Base-by-base conservation (phyloP, 2,797 vertebrate species). In the Leontopithecus rosalia region DNA sequence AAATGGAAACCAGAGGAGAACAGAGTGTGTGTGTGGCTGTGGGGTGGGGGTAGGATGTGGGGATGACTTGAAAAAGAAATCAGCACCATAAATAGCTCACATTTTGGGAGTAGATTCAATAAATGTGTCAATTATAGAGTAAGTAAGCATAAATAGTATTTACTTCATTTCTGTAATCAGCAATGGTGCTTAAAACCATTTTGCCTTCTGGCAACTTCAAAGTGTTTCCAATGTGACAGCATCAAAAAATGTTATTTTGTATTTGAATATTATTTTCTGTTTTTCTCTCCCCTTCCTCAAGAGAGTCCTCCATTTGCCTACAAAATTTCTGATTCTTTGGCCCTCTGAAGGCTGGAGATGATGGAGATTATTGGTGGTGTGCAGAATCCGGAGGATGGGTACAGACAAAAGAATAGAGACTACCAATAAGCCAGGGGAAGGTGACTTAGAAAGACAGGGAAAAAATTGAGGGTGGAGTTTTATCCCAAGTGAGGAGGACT, bases 151-250 rank as follows among this genome's bases (percentile, higher is more conserved):
- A 58, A 95, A 87, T 87, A 86, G 5, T 64, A 82, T 75, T 84
- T 85, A 61, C n/a, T 91, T 95, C 46, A 76, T 81, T 92, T 94
- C 46, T 88, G 3, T 43, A 90, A 64, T 64, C 58, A 64, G 58
- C 13, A 64, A 57, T 20, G 11, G 84, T 75, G 1, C 19, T 93
- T 82, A 50, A 93, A 77, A 86, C 93, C 50, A 73, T 89, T 77
- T 94, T 91, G n/a, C 36, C 17, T 85, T n/a, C 13, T 7, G 57
- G n/a, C 76, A 17, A n/a, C 30, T 80, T 92, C 57, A 30, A 88
- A 84, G 57, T 36, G 14, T 61, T 57, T 82, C 13, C 52, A 70
- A 67, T 81, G 20, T 90, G 57, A 55, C 7, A 52, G 6, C 17
- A 46, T 10, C 58, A 30, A 30, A 41, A 46, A 14, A 43, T 52